phyloP scores from a whole-genome alignment of 2,113 vertebrate genomes.

The crab-eating macaque (Macaca fascicularis) region T2T-MFA8v1.1 NC_088380.1:63974001-63974500 shows the following conservation, averaged over 20 bases:
- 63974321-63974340: neutral
- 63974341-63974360: neutral
- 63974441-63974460: no score
- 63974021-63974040: conserved; percentile 9
- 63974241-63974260: neutral
- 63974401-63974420: no score
- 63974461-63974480: no score
- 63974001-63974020: conserved; percentile 15
- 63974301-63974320: neutral
- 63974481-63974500: no score
- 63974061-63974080: neutral
- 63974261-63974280: neutral
- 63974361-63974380: no score
- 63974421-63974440: no score
- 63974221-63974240: neutral
- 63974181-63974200: neutral
- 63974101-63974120: neutral
- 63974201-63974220: neutral
- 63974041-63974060: neutral
- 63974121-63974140: neutral
- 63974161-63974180: neutral
- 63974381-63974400: no score
- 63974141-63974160: conserved; percentile 1
- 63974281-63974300: neutral
- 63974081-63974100: neutral